phyloP scores from a whole-genome alignment of 2,888 invertebrate species.

The Stenodera caucasica region DNA sequence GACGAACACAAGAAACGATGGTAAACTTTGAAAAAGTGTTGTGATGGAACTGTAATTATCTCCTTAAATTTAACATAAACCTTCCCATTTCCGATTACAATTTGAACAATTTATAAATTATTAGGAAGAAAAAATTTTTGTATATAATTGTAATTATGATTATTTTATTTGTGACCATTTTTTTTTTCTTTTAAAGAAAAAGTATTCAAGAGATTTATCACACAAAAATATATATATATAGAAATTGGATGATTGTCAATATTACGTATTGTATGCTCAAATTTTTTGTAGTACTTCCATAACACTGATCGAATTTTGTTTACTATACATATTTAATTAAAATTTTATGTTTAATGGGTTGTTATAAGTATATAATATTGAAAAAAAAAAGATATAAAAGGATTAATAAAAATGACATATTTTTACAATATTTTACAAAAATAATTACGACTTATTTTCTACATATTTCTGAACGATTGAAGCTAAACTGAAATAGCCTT shows the following conservation, averaged over 20 bases:
- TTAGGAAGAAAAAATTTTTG: background rate
- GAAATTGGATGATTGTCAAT: conserved; percentile 1
- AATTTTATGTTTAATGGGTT: conserved; percentile 34
- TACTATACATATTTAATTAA: conserved; percentile 19
- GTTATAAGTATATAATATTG: conserved; percentile 27
- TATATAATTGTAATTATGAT: conserved; percentile 11
- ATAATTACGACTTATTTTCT: conserved; percentile 8
- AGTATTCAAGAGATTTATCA: background rate
- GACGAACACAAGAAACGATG: conserved; percentile 99
- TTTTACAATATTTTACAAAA: conserved; percentile 19
- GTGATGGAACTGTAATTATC: conserved; percentile 20
- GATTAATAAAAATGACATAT: conserved; percentile 31
- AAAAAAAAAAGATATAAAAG: no score
- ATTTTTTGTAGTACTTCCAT: conserved; percentile 20
- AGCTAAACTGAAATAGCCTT: conserved; percentile 41
- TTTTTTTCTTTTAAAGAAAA: background rate
- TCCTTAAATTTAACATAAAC: no score
- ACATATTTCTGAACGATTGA: conserved; percentile 39
- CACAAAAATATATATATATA: background rate
- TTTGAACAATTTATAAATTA: conserved; percentile 3
- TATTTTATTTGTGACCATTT: conserved; percentile 1
- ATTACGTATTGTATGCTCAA: conserved; percentile 25
- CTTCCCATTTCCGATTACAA: conserved; percentile 9
- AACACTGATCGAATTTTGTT: conserved; percentile 4
- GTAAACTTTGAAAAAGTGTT: conserved; percentile 59